phyloP scores from a whole-genome alignment of 2,113 vertebrate genomes.

The Sminthopsis crassicaudata region DNA sequence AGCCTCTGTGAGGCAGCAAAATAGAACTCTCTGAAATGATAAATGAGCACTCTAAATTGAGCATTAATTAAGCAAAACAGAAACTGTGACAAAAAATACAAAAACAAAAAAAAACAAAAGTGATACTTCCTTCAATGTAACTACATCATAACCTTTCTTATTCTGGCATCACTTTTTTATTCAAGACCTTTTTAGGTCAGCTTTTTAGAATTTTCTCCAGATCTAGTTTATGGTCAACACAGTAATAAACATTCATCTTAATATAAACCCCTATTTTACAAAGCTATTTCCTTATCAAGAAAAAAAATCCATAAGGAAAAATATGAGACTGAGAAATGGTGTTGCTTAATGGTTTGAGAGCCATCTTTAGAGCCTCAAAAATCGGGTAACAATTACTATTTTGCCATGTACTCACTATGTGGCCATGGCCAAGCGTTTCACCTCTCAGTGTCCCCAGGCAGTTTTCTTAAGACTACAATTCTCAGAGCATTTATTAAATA shows the following conservation, averaged over 20 bases:
- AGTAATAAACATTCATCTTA: conserved; percentile 12
- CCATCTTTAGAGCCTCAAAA: no score
- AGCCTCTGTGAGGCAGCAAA: no score
- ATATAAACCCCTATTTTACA: background rate
- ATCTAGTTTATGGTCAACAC: conserved; percentile 20
- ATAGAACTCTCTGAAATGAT: no score
- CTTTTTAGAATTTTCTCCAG: conserved; percentile 30
- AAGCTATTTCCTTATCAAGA: no score
- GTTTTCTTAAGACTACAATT: no score
- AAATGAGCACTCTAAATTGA: background rate
- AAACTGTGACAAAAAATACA: background rate
- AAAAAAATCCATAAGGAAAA: conserved; percentile 55
- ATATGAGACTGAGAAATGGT: no score
- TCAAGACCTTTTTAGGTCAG: conserved; percentile 20
- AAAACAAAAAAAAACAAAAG: background rate
- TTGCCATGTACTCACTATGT: no score
- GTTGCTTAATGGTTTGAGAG: no score
- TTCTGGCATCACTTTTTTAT: background rate
- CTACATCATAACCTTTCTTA: background rate
- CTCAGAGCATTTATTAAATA: no score
- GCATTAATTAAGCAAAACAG: background rate
- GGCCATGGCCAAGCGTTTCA: no score
- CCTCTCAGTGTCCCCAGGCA: no score
- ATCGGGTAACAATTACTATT: no score
- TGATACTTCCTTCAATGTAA: background rate